Evolutionary conservation across 2,888 invertebrate species (phyloP), one percentile per base, ranked within the genome.

Genomic region (Siphonodentalium dalli): DNA sequence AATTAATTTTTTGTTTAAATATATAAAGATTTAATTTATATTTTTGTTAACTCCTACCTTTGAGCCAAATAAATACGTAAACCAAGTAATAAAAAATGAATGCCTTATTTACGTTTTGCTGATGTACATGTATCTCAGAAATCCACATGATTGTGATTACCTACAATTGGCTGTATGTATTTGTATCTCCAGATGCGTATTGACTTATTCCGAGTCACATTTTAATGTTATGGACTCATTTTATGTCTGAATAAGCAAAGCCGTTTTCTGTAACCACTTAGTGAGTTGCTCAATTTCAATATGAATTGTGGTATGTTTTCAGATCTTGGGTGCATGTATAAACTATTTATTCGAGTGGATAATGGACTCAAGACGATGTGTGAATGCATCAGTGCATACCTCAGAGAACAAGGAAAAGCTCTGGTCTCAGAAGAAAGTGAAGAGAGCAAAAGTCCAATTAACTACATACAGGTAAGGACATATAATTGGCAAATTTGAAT

Each of bases 301-400:
- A n/a, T n/a, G n/a, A 8, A 23, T 23, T 31, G 39, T 47, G 39
- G 38, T 40, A 38, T 28, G 34, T 33, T 72, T 71, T n/a, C 66
- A 79, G 98, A 99, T 85, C 86, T 99, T 75, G 92, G 92, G 53
- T 94, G 97, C 84, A 96, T 99, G 90, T 99, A 97, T 85, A 96
- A 97, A 85, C 85, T 99, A 77, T 90, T 99, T 83, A 90, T 90
- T 63, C 88, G 97, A 61, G 96, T 99, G 62, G 85, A 86, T 29
- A 91, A 93, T 75, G 99, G 99, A 13, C 86, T 98, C 73, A 91
- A 92, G 82, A 95, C 96, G 4, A 95, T 99, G 84, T 92, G 95
- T 55, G 93, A 94, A 77, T 94, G 96, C 72, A 95, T 98, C 45
- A 81, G 82, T 69, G 89, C 91, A 69, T 96, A 97, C 84, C 87